Evolutionary conservation across 2,888 invertebrate genomes (phyloP), one percentile per base, ranked within the genome.

Genomic region (Erynnis tages): DNA sequence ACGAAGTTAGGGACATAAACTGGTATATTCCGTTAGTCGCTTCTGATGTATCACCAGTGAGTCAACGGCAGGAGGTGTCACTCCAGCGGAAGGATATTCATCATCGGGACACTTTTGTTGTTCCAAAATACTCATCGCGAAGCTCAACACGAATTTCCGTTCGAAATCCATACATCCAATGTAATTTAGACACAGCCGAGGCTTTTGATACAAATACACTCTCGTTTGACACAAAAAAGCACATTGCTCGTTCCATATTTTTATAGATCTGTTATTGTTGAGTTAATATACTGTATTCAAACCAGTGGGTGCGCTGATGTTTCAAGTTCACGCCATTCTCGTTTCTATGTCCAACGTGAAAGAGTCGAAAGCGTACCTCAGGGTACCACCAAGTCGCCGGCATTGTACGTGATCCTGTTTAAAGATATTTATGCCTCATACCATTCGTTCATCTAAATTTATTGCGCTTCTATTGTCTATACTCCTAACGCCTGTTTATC

Each of bases 351-450:
- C 43, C 13, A 4, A 43, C 6, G 43, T 13, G 29, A 10, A 10
- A 35, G 27, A 50, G 50, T 50, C 50, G 11, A 50, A 35, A 43
- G 35, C 19, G 25, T 43, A 1, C n/a, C 27, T 6, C 43, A 41
- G 35, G 40, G 41, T 27, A 14, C 14, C 4, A 27, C 35, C 34
- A 27, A 19, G 43, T 27, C 35, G 50, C 50, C 43, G 19, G 43
- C 13, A 50, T 43, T 50, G 43, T 43, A 35, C 27, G 35, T 29
- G 35, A 43, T 37, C 35, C 43, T 52, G 44, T 52, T 52, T 45
- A 52, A 45, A 44, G 52, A 53, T 53, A 53, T 53, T 53, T 45
- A 53, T 53, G 52, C 38, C 38, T 45, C 44, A 32, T 53, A 45
- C 44, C 44, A 19, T 52, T 45, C 52, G 44, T 52, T 52, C 44